Evolutionary conservation across 2,797 vertebrate species (phyloP), one percentile per base, ranked within the genome.

Genomic region (Microctenopoma steveboyesi): DNA sequence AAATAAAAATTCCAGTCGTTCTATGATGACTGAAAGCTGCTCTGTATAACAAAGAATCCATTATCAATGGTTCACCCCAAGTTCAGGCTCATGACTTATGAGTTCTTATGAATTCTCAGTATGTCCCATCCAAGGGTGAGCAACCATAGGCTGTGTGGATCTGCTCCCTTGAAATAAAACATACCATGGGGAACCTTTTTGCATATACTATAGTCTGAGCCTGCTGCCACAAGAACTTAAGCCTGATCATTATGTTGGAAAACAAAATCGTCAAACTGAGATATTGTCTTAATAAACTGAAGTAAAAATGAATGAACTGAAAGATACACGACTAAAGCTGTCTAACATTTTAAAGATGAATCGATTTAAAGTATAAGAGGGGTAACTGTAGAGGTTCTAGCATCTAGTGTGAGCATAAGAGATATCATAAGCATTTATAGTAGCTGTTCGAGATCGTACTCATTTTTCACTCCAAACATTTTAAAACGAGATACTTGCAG

Each of bases 41-140:
- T 76, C 33, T 40, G 12, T 16, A 12, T 55, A 53, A 71, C 72
- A 81, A 81, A 72, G 12, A 72, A 81, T 86, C 65, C 67, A 73
- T 79, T 71, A 63, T 46, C 25, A 15, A 57, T 47, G 35, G 60
- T 82, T 85, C 62, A 66, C 22, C 55, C 35, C 57, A 28, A 18
- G 51, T 70, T 75, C 66, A 70, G 16, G 49, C 72, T 63, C 35
- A 45, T 71, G 71, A 79, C 72, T 53, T 50, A 85, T 71, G 54
- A 48, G 13, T 4, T 49, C 46, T 18, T 18, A 69, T 28, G 28
- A 40, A 54, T 39, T 69, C 39, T 48, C 46, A 50, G 66, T 57
- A 15, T 45, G 30, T 48, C 61, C 56, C 35, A 40, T 81, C 30
- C 16, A 28, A 55, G 49, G 68, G 48, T 72, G 63, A 66, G 64